Percentiles rank a stretch among this genome's conserved stretches.
Evolutionary conservation across 2,113 vertebrate species (phyloP).

Genomic region (Strix uralensis): DNA sequence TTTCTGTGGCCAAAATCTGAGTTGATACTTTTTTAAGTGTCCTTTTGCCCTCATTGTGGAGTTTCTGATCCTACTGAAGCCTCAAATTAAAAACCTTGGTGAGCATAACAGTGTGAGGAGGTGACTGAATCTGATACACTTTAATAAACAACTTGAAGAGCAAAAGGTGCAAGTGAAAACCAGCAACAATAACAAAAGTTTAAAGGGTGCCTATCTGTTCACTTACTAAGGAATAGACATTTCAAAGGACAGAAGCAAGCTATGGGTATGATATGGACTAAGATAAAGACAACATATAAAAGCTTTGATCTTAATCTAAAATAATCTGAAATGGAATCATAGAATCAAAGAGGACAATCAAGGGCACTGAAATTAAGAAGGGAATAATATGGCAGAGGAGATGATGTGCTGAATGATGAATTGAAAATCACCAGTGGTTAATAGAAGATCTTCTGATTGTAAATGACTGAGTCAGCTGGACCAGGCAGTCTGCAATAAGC

Average conservation of each 20-base stretch:
- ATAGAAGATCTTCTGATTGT: background rate
- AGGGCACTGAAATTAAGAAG: background rate
- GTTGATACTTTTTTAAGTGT: background rate
- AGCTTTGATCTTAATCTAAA: background rate
- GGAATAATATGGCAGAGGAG: background rate
- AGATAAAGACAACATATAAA: background rate
- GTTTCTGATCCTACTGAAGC: background rate
- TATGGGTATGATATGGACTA: background rate
- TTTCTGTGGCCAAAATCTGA: background rate
- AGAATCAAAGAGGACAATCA: background rate
- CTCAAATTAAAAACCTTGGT: background rate
- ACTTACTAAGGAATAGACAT: background rate
- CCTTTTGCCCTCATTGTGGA: background rate
- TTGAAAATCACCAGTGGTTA: background rate
- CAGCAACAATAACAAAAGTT: background rate
- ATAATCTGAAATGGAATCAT: background rate
- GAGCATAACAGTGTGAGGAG: background rate
- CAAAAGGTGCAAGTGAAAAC: background rate
- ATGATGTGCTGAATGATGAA: background rate
- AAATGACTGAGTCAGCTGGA: background rate
- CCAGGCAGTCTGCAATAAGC: background rate
- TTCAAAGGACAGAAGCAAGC: conserved; percentile 13
- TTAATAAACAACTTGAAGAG: background rate
- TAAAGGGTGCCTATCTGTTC: background rate
- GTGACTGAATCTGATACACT: background rate